Evolutionary conservation across 2,113 vertebrate species (phyloP).

Genomic region (Istiophorus platypterus): DNA sequence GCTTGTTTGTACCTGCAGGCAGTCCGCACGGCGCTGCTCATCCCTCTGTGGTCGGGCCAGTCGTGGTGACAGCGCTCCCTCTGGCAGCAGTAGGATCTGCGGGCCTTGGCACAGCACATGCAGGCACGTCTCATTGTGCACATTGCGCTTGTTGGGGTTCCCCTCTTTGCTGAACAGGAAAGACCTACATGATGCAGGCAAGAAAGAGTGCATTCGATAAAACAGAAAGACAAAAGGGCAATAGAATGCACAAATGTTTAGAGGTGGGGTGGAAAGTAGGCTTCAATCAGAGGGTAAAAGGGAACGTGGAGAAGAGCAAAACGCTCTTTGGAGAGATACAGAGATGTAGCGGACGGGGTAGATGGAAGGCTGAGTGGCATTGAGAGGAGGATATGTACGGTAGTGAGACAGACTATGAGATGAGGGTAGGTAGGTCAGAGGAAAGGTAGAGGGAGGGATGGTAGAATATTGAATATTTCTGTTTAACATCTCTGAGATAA

Average conservation of each 20-base stretch:
- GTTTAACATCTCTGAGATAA: constrained; percentile 71
- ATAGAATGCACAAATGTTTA: neutral
- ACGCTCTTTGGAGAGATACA: neutral
- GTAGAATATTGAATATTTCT: constrained; percentile 60
- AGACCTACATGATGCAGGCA: constrained; percentile 54
- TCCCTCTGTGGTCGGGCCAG: constrained; percentile 80
- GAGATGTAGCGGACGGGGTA: neutral
- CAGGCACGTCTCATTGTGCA: constrained; percentile 83
- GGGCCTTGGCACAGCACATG: constrained; percentile 82
- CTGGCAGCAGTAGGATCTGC: constrained; percentile 79
- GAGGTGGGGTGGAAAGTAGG: neutral
- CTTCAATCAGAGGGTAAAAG: neutral
- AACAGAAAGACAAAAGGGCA: neutral
- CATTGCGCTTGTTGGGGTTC: constrained; percentile 82
- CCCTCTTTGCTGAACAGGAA: constrained; percentile 83
- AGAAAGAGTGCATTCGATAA: neutral
- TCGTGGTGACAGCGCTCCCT: constrained; percentile 78
- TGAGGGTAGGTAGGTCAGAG: neutral
- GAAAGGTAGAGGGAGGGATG: constrained; percentile 7
- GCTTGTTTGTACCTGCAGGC: constrained; percentile 70
- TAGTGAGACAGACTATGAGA: neutral
- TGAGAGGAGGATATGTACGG: neutral
- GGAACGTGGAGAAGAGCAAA: neutral
- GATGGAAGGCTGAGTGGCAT: constrained; percentile 3
- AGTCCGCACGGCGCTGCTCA: constrained; percentile 78